Percentiles rank a stretch among this genome's conserved stretches.
These are phyloP conservation scores for Stenopsyche tienmushanensis DNA, from an alignment of 1,140 invertebrate genomes.

Conservation along the genomic window DNA sequence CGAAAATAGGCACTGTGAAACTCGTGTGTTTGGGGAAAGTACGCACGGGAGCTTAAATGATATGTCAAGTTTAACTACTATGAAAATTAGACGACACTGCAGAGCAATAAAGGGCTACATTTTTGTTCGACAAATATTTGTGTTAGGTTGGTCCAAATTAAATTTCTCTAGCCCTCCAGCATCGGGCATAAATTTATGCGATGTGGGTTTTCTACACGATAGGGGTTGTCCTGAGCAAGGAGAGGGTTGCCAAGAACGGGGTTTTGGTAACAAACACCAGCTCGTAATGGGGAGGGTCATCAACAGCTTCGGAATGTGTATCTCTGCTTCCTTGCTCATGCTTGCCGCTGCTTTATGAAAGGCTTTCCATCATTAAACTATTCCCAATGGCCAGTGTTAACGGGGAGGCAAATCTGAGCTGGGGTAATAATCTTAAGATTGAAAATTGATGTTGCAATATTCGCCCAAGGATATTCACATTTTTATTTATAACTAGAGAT, in stretches of 20 bases:
- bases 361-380: slow-evolving; percentile 8
- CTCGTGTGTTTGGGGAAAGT: background rate
- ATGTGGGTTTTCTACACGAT: slow-evolving; percentile 20
- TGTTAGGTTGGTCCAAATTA: slow-evolving; percentile 16
- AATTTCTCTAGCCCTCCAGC: background rate
- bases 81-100: too few relatives aligned
- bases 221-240: slow-evolving; percentile 17
- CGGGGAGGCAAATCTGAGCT: background rate
- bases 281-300: background rate
- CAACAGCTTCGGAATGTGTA: background rate
- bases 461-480: too few relatives aligned
- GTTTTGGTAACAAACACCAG: background rate
- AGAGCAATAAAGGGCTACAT: background rate
- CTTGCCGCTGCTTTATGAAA: slow-evolving; percentile 17
- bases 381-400: background rate
- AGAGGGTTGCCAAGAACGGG: background rate
- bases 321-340: background rate
- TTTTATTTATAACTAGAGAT: too few relatives aligned
- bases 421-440: too few relatives aligned
- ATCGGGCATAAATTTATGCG: slow-evolving; percentile 13
- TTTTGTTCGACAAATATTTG: slow-evolving; percentile 19
- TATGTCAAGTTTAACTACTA: too few relatives aligned
- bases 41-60: background rate
- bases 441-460: too few relatives aligned
- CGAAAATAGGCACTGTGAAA: background rate